These are phyloP conservation scores for Drosophila albomicans DNA, from an alignment of 1,140 invertebrate genomes.

Conservation along the genomic window DNA sequence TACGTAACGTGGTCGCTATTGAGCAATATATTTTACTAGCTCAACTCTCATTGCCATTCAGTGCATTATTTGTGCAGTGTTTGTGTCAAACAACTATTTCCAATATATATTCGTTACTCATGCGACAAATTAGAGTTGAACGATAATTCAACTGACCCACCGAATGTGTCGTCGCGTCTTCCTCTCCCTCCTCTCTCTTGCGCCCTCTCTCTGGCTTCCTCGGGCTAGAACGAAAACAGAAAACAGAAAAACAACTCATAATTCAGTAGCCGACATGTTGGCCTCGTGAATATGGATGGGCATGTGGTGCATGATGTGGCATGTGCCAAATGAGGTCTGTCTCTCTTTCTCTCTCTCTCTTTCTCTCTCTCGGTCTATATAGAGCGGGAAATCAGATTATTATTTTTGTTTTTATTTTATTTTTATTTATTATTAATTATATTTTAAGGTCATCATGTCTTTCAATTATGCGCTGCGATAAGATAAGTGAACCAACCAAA, in stretches of 20 bases:
- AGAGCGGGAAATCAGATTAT: constrained; percentile 25
- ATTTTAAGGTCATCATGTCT: constrained; percentile 68
- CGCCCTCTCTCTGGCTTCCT: background rate
- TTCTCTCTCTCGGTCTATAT: background rate
- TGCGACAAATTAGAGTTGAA: constrained; percentile 25
- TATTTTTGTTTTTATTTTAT: constrained; percentile 22
- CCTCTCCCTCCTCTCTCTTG: background rate
- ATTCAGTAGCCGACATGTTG: constrained; percentile 30
- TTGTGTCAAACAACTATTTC: constrained; percentile 9
- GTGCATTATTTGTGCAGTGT: background rate
- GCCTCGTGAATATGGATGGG: constrained; percentile 33
- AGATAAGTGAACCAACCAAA: constrained; percentile 58
- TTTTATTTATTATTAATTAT: constrained; percentile 21
- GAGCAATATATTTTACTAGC: background rate
- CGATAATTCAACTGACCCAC: constrained; percentile 26
- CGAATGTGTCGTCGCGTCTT: constrained; percentile 9
- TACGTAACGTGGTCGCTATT: background rate
- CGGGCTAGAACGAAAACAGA: background rate
- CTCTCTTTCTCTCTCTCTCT: too few relatives aligned
- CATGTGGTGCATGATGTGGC: constrained; percentile 33
- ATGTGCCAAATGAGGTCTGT: constrained; percentile 42
- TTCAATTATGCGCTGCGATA: constrained; percentile 70
- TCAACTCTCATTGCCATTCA: background rate
- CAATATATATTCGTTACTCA: constrained; percentile 16
- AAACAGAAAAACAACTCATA: constrained; percentile 21